phyloP scores from a whole-genome alignment of 2,113 vertebrate species.

The Dasyurus viverrinus region DNA sequence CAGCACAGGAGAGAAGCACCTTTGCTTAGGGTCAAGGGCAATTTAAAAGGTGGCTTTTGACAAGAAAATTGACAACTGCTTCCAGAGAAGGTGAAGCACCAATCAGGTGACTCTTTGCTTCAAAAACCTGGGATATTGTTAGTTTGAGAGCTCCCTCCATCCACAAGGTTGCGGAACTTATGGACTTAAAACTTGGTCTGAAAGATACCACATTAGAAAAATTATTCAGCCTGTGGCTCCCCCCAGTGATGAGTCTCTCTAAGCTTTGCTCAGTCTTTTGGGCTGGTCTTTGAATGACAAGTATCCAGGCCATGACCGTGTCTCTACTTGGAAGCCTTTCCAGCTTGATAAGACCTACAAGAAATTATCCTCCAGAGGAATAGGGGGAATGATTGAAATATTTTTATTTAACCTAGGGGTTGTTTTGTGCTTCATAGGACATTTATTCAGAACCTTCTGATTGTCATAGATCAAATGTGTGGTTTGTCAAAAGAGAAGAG shows the following conservation, averaged over 20 bases:
- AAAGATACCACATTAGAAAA: background rate
- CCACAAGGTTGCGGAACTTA: background rate
- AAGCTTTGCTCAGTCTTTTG: background rate
- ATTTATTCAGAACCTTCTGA: background rate
- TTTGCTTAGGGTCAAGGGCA: background rate
- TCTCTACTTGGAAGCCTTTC: background rate
- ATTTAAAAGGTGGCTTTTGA: background rate
- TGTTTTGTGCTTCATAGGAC: background rate
- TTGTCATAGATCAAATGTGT: background rate
- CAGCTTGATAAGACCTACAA: background rate
- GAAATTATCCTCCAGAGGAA: background rate
- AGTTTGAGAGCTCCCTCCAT: background rate
- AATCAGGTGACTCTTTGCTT: background rate
- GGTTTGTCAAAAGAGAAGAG: background rate
- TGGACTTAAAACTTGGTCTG: background rate
- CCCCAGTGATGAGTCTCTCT: background rate
- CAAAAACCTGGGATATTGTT: background rate
- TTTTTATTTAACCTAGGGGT: background rate
- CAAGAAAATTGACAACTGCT: background rate
- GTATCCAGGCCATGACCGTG: background rate
- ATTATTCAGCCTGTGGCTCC: background rate
- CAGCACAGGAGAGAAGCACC: background rate
- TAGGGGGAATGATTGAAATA: background rate
- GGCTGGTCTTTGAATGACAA: background rate
- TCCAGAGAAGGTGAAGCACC: background rate